A percentile compares a stretch with the other conserved stretches of the same genome.
These are phyloP conservation scores for Aspiorhynchus laticeps DNA, from an alignment of 2,113 vertebrate species.

Conservation along the genomic window DNA sequence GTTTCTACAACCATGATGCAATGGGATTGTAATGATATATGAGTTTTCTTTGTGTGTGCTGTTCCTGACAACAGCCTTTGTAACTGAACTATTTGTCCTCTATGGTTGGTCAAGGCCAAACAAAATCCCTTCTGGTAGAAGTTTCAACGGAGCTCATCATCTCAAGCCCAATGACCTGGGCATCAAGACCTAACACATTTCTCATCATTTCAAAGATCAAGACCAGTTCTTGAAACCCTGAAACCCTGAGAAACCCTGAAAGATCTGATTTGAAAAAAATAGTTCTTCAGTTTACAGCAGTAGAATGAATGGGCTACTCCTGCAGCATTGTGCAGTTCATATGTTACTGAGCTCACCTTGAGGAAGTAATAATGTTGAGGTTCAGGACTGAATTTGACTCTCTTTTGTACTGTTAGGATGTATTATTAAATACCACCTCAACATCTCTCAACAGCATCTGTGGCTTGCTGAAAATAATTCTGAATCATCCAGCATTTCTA, in stretches of 20 bases:
- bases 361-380: neutral
- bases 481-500: neutral
- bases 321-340: neutral
- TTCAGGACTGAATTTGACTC: neutral
- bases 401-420: neutral
- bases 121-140: neutral
- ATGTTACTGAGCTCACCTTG: neutral
- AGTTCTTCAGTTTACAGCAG: neutral
- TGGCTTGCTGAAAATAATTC: conserved; percentile 7
- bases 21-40: neutral
- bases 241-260: neutral
- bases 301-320: neutral
- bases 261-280: neutral
- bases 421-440: neutral
- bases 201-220: conserved; percentile 8
- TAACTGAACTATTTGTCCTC: neutral
- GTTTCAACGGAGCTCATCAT: neutral
- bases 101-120: neutral
- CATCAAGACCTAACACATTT: neutral
- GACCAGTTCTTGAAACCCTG: neutral
- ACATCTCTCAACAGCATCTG: neutral
- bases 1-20: neutral
- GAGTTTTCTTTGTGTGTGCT: neutral
- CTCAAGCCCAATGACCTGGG: neutral
- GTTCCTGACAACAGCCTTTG: neutral